Evolutionary conservation across 2,797 vertebrate species (phyloP).

Genomic region (Lepilemur septentrionalis): DNA sequence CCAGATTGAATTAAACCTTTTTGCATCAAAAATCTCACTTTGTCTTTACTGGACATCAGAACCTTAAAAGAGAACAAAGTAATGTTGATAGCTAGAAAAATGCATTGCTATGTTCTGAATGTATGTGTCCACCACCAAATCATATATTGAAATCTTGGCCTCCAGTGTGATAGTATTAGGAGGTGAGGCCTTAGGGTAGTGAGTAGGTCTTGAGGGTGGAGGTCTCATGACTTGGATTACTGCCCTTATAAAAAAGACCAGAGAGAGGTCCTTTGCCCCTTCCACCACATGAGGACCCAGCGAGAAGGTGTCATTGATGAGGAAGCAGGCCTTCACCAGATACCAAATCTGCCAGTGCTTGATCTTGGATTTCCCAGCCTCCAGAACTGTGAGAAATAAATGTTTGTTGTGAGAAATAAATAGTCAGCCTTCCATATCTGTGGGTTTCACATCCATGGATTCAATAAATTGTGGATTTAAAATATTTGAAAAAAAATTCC

Average conservation of each 20-base stretch:
- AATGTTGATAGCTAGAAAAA: neutral
- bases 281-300: neutral
- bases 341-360: neutral
- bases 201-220: neutral
- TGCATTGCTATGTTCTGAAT: neutral
- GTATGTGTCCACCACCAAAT: neutral
- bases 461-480: neutral
- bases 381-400: neutral
- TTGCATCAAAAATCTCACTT: neutral
- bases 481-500: neutral
- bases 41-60: neutral
- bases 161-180: neutral
- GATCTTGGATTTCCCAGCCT: neutral
- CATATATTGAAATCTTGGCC: neutral
- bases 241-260: neutral
- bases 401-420: neutral
- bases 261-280: neutral
- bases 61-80: neutral
- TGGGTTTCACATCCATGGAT: neutral
- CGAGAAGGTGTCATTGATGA: neutral
- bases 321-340: neutral
- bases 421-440: neutral
- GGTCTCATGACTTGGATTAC: neutral
- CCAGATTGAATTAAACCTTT: neutral
- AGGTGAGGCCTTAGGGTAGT: neutral